Evolutionary conservation across 2,888 invertebrate species (phyloP).

Genomic region (Keiferia lycopersicella): DNA sequence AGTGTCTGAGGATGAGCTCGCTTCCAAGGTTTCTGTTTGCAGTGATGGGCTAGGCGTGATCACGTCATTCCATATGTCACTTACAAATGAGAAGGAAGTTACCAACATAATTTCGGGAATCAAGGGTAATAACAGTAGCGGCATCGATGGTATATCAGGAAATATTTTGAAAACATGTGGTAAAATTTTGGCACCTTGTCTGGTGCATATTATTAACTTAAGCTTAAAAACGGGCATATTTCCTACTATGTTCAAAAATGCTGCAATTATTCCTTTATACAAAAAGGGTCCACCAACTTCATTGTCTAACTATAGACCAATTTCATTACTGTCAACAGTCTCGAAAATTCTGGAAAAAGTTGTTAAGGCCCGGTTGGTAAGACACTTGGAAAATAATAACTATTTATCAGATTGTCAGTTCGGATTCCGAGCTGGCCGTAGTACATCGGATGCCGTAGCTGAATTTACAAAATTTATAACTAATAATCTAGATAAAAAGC

Average conservation of each 20-base stretch:
- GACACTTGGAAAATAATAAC: neutral
- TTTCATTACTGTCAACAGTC: neutral
- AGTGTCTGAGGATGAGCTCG: no score
- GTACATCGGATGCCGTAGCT: constrained; percentile 5
- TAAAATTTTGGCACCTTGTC: no score
- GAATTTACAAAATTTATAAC: neutral
- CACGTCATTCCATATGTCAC: no score
- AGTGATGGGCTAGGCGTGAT: no score
- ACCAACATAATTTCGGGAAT: no score
- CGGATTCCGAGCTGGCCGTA: neutral
- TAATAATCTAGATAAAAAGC: neutral
- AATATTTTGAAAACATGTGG: no score
- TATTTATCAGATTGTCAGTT: neutral
- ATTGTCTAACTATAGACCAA: constrained; percentile 1
- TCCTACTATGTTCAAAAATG: neutral
- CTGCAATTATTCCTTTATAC: neutral
- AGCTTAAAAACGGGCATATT: neutral
- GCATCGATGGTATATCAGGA: no score
- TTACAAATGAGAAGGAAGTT: no score
- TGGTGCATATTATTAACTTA: neutral
- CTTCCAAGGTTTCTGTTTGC: no score
- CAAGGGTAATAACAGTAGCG: no score
- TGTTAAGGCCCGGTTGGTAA: neutral
- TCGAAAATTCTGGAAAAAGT: constrained; percentile 5
- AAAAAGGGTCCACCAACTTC: neutral